Conservation (phyloP, 2,797 vertebrate genomes). For the Leptodactylus fallax region DNA sequence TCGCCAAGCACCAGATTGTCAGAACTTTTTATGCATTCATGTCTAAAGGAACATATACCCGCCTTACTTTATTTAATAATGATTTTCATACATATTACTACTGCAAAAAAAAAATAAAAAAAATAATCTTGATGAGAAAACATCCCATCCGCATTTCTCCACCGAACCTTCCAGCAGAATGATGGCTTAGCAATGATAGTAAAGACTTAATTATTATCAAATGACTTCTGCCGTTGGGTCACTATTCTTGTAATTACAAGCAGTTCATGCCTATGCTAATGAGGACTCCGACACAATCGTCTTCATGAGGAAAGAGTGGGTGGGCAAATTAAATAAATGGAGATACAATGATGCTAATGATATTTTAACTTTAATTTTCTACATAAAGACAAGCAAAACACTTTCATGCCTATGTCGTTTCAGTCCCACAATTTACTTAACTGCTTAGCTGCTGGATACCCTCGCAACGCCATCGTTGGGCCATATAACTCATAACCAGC, state of each 20-base stretch:
- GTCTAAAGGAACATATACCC: not conserved
- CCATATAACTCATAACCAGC: constrained; percentile 36
- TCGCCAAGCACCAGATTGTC: not conserved
- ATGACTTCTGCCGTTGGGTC: constrained; percentile 64
- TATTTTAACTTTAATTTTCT: constrained; percentile 65
- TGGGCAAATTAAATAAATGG: constrained; percentile 65
- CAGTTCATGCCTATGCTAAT: constrained; percentile 65
- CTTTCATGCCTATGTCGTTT: constrained; percentile 64
- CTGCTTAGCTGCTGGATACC: constrained; percentile 39
- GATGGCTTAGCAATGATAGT: constrained; percentile 59
- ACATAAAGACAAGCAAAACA: constrained; percentile 61
- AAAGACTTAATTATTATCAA: constrained; percentile 66
- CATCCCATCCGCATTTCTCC: constrained; percentile 8
- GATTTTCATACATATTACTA: not conserved
- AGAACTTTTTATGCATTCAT: not conserved
- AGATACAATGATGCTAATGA: constrained; percentile 63
- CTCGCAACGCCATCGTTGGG: not conserved
- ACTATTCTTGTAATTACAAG: constrained; percentile 65
- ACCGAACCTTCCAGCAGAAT: constrained; percentile 57
- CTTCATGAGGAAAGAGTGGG: constrained; percentile 61
- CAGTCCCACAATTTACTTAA: constrained; percentile 59
- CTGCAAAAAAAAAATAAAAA: not conserved
- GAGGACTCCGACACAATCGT: constrained; percentile 59
- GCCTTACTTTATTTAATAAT: not conserved
- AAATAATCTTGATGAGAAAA: constrained; percentile 51